A percentile compares a stretch with the other conserved stretches of the same genome.
These are phyloP conservation scores for Arctocebus calabarensis DNA, from an alignment of 2,797 vertebrate genomes.

Conservation along the genomic window DNA sequence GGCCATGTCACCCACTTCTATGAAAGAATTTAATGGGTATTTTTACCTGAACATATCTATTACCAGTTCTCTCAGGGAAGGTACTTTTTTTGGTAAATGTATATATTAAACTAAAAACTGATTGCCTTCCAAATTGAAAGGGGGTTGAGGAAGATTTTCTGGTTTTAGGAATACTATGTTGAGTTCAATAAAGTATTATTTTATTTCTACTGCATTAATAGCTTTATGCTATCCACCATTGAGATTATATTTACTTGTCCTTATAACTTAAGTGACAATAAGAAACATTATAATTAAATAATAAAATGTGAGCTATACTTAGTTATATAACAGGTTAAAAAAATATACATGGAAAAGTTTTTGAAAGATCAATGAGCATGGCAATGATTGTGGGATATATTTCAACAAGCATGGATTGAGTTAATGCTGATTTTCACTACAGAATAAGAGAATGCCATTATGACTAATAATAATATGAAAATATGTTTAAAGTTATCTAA, in stretches of 20 bases:
- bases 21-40: not conserved
- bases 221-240: not conserved
- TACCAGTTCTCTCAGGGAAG: not conserved
- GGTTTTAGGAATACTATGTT: not conserved
- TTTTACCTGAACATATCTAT: constrained; percentile 21
- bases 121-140: not conserved
- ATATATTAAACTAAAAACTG: not conserved
- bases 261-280: not conserved
- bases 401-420: not conserved
- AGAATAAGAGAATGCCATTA: constrained; percentile 41
- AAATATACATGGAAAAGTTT: not conserved
- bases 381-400: constrained; percentile 28
- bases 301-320: not conserved
- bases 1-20: not conserved
- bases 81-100: constrained; percentile 7
- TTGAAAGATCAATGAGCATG: constrained; percentile 5
- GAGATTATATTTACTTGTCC: not conserved
- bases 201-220: not conserved
- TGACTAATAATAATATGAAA: constrained; percentile 63
- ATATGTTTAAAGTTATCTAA: not conserved
- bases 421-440: constrained; percentile 19
- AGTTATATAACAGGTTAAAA: constrained; percentile 3
- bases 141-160: not conserved
- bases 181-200: not conserved
- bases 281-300: not conserved